Percentiles rank a stretch among this genome's conserved stretches.
Conservation (phyloP, 1,140 invertebrate species). For the Lanistes nyassanus region DNA sequence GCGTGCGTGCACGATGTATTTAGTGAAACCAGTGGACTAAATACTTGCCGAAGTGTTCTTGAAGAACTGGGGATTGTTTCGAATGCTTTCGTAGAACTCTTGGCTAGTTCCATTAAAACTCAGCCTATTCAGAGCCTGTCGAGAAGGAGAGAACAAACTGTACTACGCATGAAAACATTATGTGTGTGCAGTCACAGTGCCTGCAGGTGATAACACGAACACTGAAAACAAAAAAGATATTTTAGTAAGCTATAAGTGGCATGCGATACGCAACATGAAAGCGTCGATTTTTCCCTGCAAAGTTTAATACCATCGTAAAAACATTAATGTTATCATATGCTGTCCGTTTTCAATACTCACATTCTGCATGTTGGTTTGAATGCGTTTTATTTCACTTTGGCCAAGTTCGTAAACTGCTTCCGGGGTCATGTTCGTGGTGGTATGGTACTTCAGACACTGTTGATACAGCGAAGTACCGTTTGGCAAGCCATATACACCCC, state of each 20-base stretch:
- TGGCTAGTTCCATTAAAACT: constrained; percentile 31
- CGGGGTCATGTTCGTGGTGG: constrained; percentile 56
- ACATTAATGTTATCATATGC: no score
- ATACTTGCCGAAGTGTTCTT: constrained; percentile 39
- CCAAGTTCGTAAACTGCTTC: constrained; percentile 65
- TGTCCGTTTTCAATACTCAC: constrained; percentile 23
- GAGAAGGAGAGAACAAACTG: no score
- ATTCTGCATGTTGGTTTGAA: constrained; percentile 62
- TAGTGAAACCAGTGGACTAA: background rate
- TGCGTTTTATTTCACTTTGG: constrained; percentile 62
- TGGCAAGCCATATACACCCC: constrained; percentile 55
- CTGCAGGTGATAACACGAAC: no score
- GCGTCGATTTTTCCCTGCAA: no score
- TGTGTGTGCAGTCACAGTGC: no score
- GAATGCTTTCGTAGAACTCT: constrained; percentile 37
- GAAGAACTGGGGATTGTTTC: constrained; percentile 33
- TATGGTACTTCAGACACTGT: constrained; percentile 63
- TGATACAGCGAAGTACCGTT: constrained; percentile 62
- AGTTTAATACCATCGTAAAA: no score
- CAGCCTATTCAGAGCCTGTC: background rate
- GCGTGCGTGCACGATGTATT: background rate
- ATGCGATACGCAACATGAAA: no score
- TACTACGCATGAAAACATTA: no score
- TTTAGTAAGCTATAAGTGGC: no score
- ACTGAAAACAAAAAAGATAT: no score